Conservation (phyloP, 2,797 vertebrate genomes). For the Darevskia nairensis region DNA sequence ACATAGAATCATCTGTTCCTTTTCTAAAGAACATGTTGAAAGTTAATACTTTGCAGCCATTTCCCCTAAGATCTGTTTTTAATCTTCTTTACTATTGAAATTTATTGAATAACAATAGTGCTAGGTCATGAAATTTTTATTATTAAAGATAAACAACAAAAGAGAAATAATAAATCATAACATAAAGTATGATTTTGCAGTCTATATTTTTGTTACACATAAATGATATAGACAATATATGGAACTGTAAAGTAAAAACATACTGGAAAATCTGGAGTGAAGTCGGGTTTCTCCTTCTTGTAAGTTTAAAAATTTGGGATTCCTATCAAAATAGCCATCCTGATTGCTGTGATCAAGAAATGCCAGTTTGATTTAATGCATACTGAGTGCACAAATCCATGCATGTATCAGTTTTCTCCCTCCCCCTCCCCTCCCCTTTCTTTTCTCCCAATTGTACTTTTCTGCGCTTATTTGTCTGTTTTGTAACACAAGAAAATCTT, state of each 20-base stretch:
- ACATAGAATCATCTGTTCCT: constrained; percentile 20
- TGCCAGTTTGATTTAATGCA: constrained; percentile 47
- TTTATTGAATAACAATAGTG: constrained; percentile 46
- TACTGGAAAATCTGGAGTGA: constrained; percentile 58
- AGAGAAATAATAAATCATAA: constrained; percentile 59
- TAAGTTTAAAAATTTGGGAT: constrained; percentile 65
- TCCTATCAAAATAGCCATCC: constrained; percentile 62
- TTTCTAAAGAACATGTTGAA: constrained; percentile 43
- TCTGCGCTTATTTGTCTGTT: no score
- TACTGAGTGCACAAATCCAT: not conserved
- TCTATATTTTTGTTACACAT: constrained; percentile 51
- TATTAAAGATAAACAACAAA: constrained; percentile 50
- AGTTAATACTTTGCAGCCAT: constrained; percentile 46
- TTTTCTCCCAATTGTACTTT: no score
- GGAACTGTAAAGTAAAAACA: constrained; percentile 51
- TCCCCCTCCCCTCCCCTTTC: no score
- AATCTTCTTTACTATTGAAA: constrained; percentile 64
- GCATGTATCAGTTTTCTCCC: not conserved
- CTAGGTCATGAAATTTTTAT: constrained; percentile 35
- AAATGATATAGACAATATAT: constrained; percentile 55
- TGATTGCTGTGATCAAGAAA: constrained; percentile 60
- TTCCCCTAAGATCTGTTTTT: constrained; percentile 67
- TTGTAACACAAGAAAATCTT: not conserved
- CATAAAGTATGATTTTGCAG: constrained; percentile 53
- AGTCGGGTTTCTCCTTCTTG: constrained; percentile 62